A percentile compares a stretch with the other conserved stretches of the same genome.
These are phyloP conservation scores for Bathybates hornii DNA, from an alignment of 2,113 vertebrate species.

Conservation along the genomic window DNA sequence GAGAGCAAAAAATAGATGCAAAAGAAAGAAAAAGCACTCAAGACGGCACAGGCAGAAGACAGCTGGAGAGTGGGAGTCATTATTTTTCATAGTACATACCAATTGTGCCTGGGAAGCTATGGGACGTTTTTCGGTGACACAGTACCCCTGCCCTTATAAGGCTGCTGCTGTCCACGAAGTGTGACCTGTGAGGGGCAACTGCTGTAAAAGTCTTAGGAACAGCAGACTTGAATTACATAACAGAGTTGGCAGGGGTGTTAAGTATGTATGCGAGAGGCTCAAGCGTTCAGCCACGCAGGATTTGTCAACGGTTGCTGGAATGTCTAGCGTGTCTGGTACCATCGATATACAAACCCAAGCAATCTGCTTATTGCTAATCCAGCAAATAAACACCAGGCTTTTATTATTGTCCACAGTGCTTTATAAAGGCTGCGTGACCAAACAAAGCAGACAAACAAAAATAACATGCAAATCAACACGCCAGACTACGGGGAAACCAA, in stretches of 20 bases:
- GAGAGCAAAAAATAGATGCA: background rate
- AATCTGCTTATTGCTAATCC: slow-evolving; percentile 52
- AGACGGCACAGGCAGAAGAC: background rate
- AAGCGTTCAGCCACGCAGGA: slow-evolving; percentile 30
- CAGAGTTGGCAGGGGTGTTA: slow-evolving; percentile 2
- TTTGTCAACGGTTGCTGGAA: slow-evolving; percentile 58
- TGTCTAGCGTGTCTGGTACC: slow-evolving; percentile 48
- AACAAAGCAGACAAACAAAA: background rate
- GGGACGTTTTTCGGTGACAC: slow-evolving; percentile 9
- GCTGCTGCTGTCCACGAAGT: background rate
- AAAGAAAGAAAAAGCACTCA: background rate
- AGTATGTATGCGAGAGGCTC: slow-evolving; percentile 26
- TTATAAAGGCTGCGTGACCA: background rate
- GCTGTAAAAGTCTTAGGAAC: slow-evolving; percentile 8
- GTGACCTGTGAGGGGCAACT: background rate
- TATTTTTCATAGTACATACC: slow-evolving; percentile 40
- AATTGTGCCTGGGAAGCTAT: background rate
- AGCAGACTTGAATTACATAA: slow-evolving; percentile 52
- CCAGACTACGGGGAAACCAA: background rate
- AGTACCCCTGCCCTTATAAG: slow-evolving; percentile 52
- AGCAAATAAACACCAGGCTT: slow-evolving; percentile 35
- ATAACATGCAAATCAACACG: background rate
- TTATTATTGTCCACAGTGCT: slow-evolving; percentile 17
- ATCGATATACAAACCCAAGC: slow-evolving; percentile 31
- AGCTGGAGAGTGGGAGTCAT: background rate